These are phyloP conservation scores for Azemiops feae DNA, from an alignment of 2,113 vertebrate species.

Conservation along the genomic window DNA sequence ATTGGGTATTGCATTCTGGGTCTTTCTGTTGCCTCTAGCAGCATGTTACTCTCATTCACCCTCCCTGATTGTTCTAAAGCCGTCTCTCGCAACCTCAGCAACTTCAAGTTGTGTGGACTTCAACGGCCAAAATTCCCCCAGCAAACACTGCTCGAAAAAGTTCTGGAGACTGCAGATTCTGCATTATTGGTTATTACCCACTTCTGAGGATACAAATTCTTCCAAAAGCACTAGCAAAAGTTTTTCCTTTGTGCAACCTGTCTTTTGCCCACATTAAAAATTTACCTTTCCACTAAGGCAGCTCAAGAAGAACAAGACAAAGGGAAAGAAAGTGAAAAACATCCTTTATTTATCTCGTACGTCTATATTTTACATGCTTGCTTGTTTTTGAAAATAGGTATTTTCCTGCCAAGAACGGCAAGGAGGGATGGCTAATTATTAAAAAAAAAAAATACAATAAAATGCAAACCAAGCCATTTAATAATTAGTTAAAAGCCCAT, in stretches of 20 bases:
- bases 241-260: neutral
- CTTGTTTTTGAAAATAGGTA: neutral
- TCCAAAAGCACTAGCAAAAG: neutral
- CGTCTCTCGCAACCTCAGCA: neutral
- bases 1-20: neutral
- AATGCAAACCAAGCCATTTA: neutral
- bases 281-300: neutral
- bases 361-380: neutral
- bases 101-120: neutral
- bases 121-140: neutral
- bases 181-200: neutral
- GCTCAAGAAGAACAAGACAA: neutral
- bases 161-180: neutral
- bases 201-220: neutral
- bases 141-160: neutral
- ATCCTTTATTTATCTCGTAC: neutral
- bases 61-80: neutral
- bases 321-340: neutral
- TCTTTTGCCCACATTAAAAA: neutral
- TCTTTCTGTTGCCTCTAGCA: neutral
- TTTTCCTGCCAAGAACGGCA: neutral
- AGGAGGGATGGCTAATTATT: neutral
- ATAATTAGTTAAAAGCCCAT: neutral
- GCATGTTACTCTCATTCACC: neutral
- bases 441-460: neutral